Percentiles rank a stretch among this genome's conserved stretches.
Evolutionary conservation across 1,140 invertebrate species (phyloP).

Genomic region (Lethrus apterus): DNA sequence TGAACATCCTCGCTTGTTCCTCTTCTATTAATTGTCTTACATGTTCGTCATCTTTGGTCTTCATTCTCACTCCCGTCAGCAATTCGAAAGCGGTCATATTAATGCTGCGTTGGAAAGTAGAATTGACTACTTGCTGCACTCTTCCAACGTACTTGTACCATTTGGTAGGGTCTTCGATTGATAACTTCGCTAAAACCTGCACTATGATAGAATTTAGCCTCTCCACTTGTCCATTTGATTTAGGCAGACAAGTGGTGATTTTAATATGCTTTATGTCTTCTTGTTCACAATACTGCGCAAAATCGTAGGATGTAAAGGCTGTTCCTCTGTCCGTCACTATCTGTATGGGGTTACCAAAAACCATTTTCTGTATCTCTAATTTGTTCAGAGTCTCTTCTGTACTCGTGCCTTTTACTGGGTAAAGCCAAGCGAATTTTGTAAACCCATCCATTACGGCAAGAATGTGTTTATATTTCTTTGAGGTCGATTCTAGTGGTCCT

Average conservation of each 20-base stretch:
- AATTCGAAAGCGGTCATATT: constrained; percentile 34
- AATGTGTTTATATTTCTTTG: constrained; percentile 40
- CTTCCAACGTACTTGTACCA: constrained; percentile 33
- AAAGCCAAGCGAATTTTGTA: constrained; percentile 40
- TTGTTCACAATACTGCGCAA: constrained; percentile 27
- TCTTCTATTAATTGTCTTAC: constrained; percentile 20
- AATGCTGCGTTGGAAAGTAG: constrained; percentile 31
- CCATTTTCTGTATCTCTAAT: constrained; percentile 21
- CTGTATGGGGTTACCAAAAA: constrained; percentile 35
- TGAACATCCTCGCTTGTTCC: constrained; percentile 14
- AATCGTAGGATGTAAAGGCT: constrained; percentile 37
- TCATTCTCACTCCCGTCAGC: constrained; percentile 30
- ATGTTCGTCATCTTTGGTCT: constrained; percentile 21
- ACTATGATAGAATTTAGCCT: constrained; percentile 29
- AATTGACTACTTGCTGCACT: constrained; percentile 34
- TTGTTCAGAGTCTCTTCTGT: constrained; percentile 24
- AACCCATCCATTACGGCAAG: constrained; percentile 39
- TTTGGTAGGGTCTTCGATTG: constrained; percentile 19
- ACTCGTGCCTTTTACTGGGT: constrained; percentile 33
- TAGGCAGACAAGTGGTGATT: constrained; percentile 32
- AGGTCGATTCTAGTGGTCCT: constrained; percentile 34
- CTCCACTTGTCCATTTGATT: constrained; percentile 35
- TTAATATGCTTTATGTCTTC: constrained; percentile 26
- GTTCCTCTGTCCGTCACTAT: constrained; percentile 36
- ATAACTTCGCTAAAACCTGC: constrained; percentile 29